Percentiles rank a stretch among this genome's conserved stretches.
Evolutionary conservation across 2,113 vertebrate species (phyloP).

Genomic region (Alosa alosa): DNA sequence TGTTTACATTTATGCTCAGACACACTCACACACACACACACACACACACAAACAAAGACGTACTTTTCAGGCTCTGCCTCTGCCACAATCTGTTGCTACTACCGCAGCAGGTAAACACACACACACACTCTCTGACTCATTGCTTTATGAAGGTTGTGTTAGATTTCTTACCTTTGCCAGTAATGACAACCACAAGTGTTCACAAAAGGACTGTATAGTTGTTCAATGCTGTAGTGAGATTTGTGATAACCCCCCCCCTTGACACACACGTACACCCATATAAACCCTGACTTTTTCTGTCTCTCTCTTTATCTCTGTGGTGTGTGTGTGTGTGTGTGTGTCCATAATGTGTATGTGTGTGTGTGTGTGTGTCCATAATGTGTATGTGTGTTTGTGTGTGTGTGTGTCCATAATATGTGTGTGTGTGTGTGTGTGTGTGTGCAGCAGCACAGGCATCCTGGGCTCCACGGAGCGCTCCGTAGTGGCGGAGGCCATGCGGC

Average conservation of each 20-base stretch:
- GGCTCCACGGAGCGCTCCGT: constrained; percentile 72
- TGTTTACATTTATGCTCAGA: not conserved
- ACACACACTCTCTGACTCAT: not conserved
- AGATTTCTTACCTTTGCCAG: not conserved
- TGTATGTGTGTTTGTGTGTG: not conserved
- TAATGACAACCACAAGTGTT: not conserved
- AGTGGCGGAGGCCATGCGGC: constrained; percentile 78
- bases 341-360: not conserved
- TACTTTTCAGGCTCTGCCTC: not conserved
- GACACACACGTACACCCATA: constrained; percentile 6
- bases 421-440: not conserved
- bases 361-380: not conserved
- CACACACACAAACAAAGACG: not conserved
- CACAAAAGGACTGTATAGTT: not conserved
- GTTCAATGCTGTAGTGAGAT: no score
- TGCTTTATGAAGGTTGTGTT: not conserved
- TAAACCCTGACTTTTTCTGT: not conserved
- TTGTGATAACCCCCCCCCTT: no score
- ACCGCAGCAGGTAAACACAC: not conserved
- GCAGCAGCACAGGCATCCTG: constrained; percentile 65
- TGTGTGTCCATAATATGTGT: not conserved
- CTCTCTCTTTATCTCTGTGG: constrained; percentile 26
- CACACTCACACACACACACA: not conserved
- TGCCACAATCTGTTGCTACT: not conserved
- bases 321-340: not conserved